Evolutionary conservation across 2,113 vertebrate species (phyloP).

Genomic region (Neotragus moschatus): DNA sequence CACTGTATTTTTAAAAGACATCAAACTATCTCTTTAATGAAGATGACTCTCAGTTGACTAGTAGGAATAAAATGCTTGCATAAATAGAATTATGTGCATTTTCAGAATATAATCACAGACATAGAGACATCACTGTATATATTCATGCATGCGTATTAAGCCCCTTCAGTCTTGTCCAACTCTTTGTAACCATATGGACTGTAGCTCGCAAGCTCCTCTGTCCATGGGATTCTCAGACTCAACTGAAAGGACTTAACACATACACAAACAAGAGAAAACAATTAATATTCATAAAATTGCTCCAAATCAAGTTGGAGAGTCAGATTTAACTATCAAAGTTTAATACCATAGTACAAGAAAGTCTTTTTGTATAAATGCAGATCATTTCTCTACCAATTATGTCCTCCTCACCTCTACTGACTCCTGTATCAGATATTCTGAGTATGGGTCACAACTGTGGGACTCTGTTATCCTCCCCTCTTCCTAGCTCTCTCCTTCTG

Average conservation of each 20-base stretch:
- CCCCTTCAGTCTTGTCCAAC: not conserved
- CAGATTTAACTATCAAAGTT: conserved; percentile 25
- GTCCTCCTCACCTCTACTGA: not conserved
- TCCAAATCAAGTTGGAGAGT: conserved; percentile 42
- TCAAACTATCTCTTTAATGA: not conserved
- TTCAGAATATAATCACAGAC: not conserved
- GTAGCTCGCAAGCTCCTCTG: not conserved
- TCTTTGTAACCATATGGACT: not conserved
- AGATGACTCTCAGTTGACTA: conserved; percentile 20
- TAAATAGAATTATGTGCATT: not conserved
- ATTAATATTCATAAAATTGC: conserved; percentile 19
- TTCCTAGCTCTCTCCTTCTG: not conserved
- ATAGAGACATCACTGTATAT: not conserved
- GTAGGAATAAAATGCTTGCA: conserved; percentile 44
- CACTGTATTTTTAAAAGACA: not conserved
- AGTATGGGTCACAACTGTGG: not conserved
- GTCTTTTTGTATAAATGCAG: not conserved
- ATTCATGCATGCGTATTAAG: not conserved
- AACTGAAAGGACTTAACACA: not conserved
- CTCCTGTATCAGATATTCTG: not conserved
- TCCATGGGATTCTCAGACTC: not conserved
- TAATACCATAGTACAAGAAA: not conserved
- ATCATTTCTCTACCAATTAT: not conserved
- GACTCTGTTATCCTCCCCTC: not conserved
- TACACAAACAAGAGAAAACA: conserved; percentile 42